Conservation (phyloP, 1,140 invertebrate species). For the Lutraria rhynchaena region DNA sequence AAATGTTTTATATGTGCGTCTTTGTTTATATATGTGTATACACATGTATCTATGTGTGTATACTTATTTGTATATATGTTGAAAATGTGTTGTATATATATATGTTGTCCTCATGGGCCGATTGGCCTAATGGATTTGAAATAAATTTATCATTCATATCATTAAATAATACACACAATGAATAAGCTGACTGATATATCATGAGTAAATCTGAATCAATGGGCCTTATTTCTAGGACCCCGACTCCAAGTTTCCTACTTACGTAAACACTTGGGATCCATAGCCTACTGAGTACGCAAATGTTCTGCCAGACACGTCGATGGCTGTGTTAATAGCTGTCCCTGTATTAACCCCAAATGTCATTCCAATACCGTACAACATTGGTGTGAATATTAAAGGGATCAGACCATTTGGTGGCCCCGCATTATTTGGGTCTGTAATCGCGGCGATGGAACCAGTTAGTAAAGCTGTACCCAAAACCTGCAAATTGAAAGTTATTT, state of each 20-base stretch:
- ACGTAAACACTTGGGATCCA: constrained; percentile 40
- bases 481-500: too few relatives aligned
- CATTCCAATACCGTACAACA: constrained; percentile 42
- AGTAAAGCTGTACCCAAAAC: constrained; percentile 26
- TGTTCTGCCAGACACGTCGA: constrained; percentile 19
- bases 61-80: too few relatives aligned
- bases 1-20: too few relatives aligned
- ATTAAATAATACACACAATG: too few relatives aligned
- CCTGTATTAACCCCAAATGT: constrained; percentile 35
- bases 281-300: constrained; percentile 28
- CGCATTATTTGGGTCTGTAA: constrained; percentile 32
- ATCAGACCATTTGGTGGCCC: constrained; percentile 9
- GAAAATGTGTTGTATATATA: too few relatives aligned
- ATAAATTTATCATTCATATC: too few relatives aligned
- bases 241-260: not conserved
- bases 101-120: too few relatives aligned
- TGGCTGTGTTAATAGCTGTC: constrained; percentile 27
- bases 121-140: too few relatives aligned
- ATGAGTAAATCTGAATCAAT: not conserved
- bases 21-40: too few relatives aligned
- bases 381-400: constrained; percentile 14
- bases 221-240: too few relatives aligned
- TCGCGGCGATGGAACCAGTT: constrained; percentile 32
- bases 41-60: too few relatives aligned
- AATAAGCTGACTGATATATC: not conserved